phyloP scores from a whole-genome alignment of 2,888 invertebrate species.

The Thymelicus sylvestris region DNA sequence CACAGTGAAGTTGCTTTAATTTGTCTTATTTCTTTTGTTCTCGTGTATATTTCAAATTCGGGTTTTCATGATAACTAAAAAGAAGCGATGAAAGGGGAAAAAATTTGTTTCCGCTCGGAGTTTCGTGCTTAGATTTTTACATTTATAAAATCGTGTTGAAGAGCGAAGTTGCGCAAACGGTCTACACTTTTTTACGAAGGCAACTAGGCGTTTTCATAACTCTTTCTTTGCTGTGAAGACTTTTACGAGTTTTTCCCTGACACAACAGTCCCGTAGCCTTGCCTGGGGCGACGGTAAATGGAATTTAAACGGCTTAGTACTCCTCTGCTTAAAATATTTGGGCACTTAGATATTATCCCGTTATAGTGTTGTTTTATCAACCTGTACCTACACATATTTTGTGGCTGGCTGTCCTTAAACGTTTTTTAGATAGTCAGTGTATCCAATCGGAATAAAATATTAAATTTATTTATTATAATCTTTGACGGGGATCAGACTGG shows the following conservation, averaged over 20 bases:
- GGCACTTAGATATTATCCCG: slow-evolving; percentile 19
- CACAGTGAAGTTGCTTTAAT: slow-evolving; percentile 43
- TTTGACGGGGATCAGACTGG: too few relatives aligned
- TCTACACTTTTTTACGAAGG: slow-evolving; percentile 66
- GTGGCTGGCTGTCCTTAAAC: too few relatives aligned
- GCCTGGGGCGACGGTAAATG: slow-evolving; percentile 47
- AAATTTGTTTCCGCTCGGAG: slow-evolving; percentile 64
- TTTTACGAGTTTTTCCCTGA: slow-evolving; percentile 75
- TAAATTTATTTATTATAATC: too few relatives aligned
- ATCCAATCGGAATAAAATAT: too few relatives aligned
- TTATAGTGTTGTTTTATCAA: slow-evolving; percentile 10
- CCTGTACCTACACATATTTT: background rate
- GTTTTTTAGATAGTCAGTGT: too few relatives aligned
- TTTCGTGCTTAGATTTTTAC: slow-evolving; percentile 70
- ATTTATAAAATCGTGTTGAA: slow-evolving; percentile 74
- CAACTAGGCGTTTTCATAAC: slow-evolving; percentile 79
- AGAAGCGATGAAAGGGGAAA: slow-evolving; percentile 52
- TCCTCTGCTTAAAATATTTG: slow-evolving; percentile 40
- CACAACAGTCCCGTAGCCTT: slow-evolving; percentile 55
- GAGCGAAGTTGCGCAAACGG: slow-evolving; percentile 67
- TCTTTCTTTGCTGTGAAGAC: slow-evolving; percentile 70
- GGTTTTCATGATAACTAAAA: slow-evolving; percentile 48
- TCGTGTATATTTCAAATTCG: slow-evolving; percentile 42
- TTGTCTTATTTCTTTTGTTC: slow-evolving; percentile 44
- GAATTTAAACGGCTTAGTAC: slow-evolving; percentile 54